Percentiles rank a stretch among this genome's conserved stretches.
These are phyloP conservation scores for Cygnus buccinator DNA, from an alignment of 2,113 vertebrate genomes.

Conservation along the genomic window DNA sequence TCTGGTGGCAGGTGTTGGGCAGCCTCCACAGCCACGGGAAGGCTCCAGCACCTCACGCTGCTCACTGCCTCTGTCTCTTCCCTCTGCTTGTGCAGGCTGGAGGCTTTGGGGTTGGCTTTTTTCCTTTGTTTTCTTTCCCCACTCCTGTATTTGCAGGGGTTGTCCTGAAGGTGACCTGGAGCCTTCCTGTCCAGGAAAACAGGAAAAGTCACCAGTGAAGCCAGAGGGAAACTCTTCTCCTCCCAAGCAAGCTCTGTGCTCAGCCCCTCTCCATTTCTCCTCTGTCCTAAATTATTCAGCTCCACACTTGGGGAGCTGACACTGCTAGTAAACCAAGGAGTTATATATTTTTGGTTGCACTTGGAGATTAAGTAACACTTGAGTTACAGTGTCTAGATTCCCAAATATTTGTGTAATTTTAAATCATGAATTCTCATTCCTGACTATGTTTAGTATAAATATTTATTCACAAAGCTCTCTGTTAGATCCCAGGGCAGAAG, in stretches of 20 bases:
- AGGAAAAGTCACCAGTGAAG: neutral
- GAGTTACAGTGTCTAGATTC: slow-evolving; percentile 55
- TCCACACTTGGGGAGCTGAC: slow-evolving; percentile 33
- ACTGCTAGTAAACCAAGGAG: neutral
- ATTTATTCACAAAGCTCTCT: slow-evolving; percentile 50
- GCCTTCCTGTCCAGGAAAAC: neutral
- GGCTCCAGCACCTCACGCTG: neutral
- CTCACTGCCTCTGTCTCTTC: accelerated
- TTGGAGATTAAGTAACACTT: slow-evolving; percentile 63
- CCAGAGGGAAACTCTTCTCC: neutral
- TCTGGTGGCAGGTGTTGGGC: slow-evolving; percentile 68
- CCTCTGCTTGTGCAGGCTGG: neutral
- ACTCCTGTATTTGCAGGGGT: neutral
- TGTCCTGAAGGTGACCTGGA: neutral
- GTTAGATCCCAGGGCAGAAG: slow-evolving; percentile 31
- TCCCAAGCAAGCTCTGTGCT: neutral
- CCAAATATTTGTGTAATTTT: slow-evolving; percentile 62
- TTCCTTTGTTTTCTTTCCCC: no score
- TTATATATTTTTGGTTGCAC: slow-evolving; percentile 24
- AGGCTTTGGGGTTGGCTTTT: neutral
- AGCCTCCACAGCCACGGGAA: neutral
- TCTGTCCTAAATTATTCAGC: slow-evolving; percentile 18
- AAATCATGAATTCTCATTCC: slow-evolving; percentile 48
- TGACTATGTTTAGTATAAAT: slow-evolving; percentile 66
- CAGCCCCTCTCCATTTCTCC: neutral